phyloP scores from a whole-genome alignment of 1,140 invertebrate species.

The Conopomorpha cramerella region DNA sequence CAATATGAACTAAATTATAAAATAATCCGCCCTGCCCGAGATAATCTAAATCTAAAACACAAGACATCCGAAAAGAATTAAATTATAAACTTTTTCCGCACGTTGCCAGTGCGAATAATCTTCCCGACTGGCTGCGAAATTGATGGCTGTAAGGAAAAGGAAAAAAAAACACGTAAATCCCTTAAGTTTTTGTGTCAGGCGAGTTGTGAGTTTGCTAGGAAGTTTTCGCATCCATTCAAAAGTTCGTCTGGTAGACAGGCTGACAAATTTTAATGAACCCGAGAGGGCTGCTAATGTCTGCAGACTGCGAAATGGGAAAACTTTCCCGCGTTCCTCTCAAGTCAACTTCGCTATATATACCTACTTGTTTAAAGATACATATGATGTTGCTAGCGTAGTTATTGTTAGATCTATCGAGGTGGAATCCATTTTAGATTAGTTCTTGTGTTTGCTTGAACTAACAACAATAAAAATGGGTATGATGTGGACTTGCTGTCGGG shows the following conservation, averaged over 20 bases:
- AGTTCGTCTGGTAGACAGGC: conserved; percentile 48
- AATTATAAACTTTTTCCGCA: no score
- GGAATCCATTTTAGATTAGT: no score
- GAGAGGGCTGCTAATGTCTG: conserved; percentile 52
- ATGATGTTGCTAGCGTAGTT: no score
- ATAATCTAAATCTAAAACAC: conserved; percentile 52
- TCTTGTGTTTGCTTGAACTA: no score
- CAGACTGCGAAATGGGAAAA: conserved; percentile 52
- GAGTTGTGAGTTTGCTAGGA: conserved; percentile 55
- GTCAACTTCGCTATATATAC: conserved; percentile 9
- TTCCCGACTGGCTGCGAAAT: conserved; percentile 55
- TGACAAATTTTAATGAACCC: conserved; percentile 60
- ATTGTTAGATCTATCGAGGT: no score
- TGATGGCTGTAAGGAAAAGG: no score
- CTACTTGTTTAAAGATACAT: background rate
- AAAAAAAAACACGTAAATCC: conserved; percentile 49
- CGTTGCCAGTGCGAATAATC: conserved; percentile 59
- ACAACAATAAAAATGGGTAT: no score
- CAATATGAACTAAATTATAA: no score
- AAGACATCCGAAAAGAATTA: no score
- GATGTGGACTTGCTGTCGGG: no score
- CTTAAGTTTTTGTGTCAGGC: conserved; percentile 53
- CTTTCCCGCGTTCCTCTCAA: conserved; percentile 23
- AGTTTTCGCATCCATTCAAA: conserved; percentile 55
- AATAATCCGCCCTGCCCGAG: no score